These are phyloP conservation scores for Oreotrochilus melanogaster DNA, from an alignment of 2,113 vertebrate species.

Conservation along the genomic window DNA sequence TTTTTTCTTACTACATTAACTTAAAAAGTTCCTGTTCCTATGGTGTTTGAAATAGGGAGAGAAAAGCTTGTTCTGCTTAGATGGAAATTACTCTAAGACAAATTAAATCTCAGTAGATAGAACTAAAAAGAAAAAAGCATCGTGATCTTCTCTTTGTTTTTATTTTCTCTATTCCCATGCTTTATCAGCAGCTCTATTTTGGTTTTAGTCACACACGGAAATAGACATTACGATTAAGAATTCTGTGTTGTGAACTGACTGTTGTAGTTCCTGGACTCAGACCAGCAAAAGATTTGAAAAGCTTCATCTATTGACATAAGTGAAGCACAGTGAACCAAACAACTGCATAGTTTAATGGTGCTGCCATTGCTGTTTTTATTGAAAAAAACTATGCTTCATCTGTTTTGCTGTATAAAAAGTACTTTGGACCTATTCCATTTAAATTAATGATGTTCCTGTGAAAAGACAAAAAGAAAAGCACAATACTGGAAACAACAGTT, in stretches of 20 bases:
- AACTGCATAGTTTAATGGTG: slow-evolving; percentile 6
- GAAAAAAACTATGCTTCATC: slow-evolving; percentile 22
- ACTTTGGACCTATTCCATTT: slow-evolving; percentile 3
- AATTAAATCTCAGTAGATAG: not conserved
- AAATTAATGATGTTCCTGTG: not conserved
- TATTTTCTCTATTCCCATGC: not conserved
- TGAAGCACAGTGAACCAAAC: not conserved
- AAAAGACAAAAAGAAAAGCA: not conserved
- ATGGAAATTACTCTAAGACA: not conserved
- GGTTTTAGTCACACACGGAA: not conserved
- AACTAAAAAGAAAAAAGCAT: not conserved
- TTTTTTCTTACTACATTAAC: not conserved
- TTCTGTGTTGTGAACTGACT: not conserved
- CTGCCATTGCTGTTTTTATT: not conserved
- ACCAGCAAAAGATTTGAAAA: not conserved
- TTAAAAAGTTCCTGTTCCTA: not conserved
- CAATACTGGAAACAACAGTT: not conserved
- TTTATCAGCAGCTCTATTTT: not conserved
- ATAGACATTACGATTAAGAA: not conserved
- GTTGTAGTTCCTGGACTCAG: not conserved
- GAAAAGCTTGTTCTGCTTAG: not conserved
- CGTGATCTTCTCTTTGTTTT: not conserved
- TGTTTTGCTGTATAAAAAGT: not conserved
- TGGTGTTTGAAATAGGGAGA: not conserved
- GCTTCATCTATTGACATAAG: not conserved